These are phyloP conservation scores for Pangasius macronema DNA, from an alignment of 2,797 vertebrate species.

Conservation along the genomic window DNA sequence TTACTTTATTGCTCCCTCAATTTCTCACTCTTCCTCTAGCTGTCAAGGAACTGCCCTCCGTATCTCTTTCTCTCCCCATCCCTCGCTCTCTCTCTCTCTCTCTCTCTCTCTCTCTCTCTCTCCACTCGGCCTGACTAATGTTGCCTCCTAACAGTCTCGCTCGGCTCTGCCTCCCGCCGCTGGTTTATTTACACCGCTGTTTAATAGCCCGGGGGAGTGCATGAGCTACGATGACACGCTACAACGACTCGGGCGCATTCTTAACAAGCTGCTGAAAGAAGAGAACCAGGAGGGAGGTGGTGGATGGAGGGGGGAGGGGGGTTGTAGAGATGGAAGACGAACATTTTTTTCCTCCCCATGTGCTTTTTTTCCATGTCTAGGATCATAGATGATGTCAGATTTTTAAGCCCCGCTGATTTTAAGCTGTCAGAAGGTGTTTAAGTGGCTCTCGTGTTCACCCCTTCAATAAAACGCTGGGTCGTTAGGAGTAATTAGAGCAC, in stretches of 20 bases:
- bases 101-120: constrained; percentile 40
- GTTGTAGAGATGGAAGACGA: background rate
- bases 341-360: background rate
- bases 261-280: constrained; percentile 63
- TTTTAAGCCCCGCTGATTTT: constrained; percentile 67
- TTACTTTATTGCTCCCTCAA: constrained; percentile 44
- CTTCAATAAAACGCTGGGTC: constrained; percentile 69
- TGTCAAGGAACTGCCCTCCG: constrained; percentile 25
- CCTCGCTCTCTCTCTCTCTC: constrained; percentile 54
- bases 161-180: constrained; percentile 54
- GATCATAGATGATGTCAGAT: constrained; percentile 1
- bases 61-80: constrained; percentile 22
- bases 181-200: constrained; percentile 71
- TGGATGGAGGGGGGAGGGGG: constrained; percentile 16
- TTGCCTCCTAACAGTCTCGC: constrained; percentile 54
- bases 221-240: constrained; percentile 68
- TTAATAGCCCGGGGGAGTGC: constrained; percentile 71
- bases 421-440: constrained; percentile 71
- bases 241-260: constrained; percentile 60
- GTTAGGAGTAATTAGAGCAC: constrained; percentile 72
- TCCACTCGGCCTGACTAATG: constrained; percentile 67
- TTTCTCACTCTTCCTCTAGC: constrained; percentile 42
- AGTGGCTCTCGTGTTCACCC: constrained; percentile 66
- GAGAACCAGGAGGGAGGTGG: background rate
- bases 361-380: background rate